Conservation (phyloP, 2,888 invertebrate species). For the Physocephala rufipes region DNA sequence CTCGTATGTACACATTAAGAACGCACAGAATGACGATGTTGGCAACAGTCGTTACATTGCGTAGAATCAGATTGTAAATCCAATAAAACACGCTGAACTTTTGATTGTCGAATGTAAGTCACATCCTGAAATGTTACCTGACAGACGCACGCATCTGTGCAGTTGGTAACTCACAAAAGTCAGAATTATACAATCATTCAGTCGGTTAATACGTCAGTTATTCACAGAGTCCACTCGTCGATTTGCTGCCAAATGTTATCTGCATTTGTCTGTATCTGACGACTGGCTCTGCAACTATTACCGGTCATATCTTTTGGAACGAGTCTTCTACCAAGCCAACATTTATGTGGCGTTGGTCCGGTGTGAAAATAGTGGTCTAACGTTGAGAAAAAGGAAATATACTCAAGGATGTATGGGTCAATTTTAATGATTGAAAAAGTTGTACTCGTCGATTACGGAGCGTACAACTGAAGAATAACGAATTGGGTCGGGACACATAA, state of each 20-base stretch:
- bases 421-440: slow-evolving; percentile 83
- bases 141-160: background rate
- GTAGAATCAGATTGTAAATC: slow-evolving; percentile 87
- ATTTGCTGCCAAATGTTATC: background rate
- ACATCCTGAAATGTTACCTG: background rate
- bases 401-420: slow-evolving; percentile 82
- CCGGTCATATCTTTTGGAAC: slow-evolving; percentile 76
- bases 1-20: slow-evolving; percentile 80
- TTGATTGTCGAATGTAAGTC: slow-evolving; percentile 89
- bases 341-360: slow-evolving; percentile 86
- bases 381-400: slow-evolving; percentile 78
- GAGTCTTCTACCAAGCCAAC: slow-evolving; percentile 84
- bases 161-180: no score
- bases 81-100: slow-evolving; percentile 77
- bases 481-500: slow-evolving; percentile 82
- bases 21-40: slow-evolving; percentile 84
- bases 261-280: slow-evolving; percentile 49
- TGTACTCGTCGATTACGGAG: slow-evolving; percentile 85
- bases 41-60: slow-evolving; percentile 89
- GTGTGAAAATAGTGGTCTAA: slow-evolving; percentile 75
- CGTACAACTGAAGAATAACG: slow-evolving; percentile 88
- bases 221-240: slow-evolving; percentile 13
- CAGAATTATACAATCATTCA: background rate
- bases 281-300: no score
- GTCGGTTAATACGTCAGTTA: slow-evolving; percentile 13